Percentiles rank a stretch among this genome's conserved stretches.
phyloP scores from a whole-genome alignment of 2,888 invertebrate species.

The Pandemis cinnamomeana region DNA sequence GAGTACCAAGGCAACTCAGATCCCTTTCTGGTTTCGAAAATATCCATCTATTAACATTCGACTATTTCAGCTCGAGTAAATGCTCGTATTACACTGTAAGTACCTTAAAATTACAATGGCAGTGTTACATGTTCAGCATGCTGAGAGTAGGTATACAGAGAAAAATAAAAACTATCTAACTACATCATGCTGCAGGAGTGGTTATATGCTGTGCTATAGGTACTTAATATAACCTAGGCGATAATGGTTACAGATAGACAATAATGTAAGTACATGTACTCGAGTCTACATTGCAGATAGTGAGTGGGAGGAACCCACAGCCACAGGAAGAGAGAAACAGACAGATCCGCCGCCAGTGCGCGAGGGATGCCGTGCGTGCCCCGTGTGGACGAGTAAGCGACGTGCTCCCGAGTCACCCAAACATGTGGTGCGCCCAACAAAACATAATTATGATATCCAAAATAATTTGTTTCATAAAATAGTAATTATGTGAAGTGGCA shows the following conservation, averaged over 20 bases:
- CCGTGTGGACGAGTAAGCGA: conserved; percentile 79
- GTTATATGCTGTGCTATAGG: conserved; percentile 33
- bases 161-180: conserved; percentile 39
- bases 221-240: conserved; percentile 40
- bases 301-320: conserved; percentile 80
- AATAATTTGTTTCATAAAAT: conserved; percentile 65
- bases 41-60: conserved; percentile 36
- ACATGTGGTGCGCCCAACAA: conserved; percentile 72
- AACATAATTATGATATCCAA: conserved; percentile 63
- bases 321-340: conserved; percentile 86
- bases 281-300: conserved; percentile 69
- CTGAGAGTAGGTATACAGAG: conserved; percentile 32
- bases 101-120: conserved; percentile 38
- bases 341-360: conserved; percentile 84
- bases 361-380: conserved; percentile 72
- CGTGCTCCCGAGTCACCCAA: conserved; percentile 75
- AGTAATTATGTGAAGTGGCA: conserved; percentile 71
- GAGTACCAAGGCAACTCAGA: conserved; percentile 40
- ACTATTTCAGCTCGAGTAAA: conserved; percentile 31
- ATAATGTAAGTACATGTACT: conserved; percentile 48
- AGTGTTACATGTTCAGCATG: conserved; percentile 40
- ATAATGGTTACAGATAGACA: conserved; percentile 33
- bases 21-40: conserved; percentile 37
- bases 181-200: conserved; percentile 40
- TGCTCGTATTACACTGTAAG: conserved; percentile 23